Base-by-base conservation (phyloP, 2,888 invertebrate species). In the Ferdinandea cuprea region DNA sequence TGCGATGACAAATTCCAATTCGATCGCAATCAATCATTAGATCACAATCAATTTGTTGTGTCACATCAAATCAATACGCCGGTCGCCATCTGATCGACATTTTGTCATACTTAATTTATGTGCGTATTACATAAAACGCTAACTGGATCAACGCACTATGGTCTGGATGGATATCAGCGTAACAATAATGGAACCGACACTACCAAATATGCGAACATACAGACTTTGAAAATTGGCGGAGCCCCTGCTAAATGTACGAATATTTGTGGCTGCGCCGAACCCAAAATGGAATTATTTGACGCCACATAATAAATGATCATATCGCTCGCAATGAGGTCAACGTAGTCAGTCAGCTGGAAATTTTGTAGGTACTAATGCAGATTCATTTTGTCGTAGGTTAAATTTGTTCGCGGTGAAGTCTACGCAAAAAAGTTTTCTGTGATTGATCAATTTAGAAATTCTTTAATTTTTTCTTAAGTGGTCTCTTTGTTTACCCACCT, bases 11-110 rank as follows among this genome's bases (percentile, higher is more conserved):
- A 69, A 76, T 68, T 35, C 21, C 71, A 71, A 73, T 69, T 63
- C 68, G 66, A 71, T 28, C 19, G 19, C 71, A 58, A 69, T 77
- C 76, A 65, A 71, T 81, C 71, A 77, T 25, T 15, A 65, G 58
- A 59, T 81, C 63, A 21, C 21, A 40, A 40, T 42, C 52, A 68
- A 76, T 71, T 81, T 58, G 63, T 52, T 71, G 44, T 81, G 71
- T 76, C 71, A 66, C 76, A 71, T 71, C 35, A 40, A 65, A 61
- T 65, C 54, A 68, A 25, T 44, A 28, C 3, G n/a, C n/a, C n/a
- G n/a, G n/a, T n/a, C n/a, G 11, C 1, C 25, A 52, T 13, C 30
- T 19, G 56, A 63, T 74, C 68, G 54, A 58, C 50, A 37, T 56
- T 61, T 4, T 52, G 15, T 42, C 19, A 32, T 30, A 25, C 30